Percentiles rank a stretch among this genome's conserved stretches.
Conservation (phyloP, 2,113 vertebrate genomes). For the Leptobrachium ailaonicum region DNA sequence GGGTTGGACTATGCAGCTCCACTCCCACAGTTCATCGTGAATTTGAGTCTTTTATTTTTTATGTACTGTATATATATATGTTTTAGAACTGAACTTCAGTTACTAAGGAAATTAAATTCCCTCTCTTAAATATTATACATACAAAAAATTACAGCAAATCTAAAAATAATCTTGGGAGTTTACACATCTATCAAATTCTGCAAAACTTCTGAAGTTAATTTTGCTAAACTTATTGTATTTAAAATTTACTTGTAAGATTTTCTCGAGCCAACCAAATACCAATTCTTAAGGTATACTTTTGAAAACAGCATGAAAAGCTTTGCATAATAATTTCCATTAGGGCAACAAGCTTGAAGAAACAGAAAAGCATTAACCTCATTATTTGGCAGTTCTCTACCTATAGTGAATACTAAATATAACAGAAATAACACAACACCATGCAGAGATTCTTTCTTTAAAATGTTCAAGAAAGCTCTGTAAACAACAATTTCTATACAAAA, state of each 20-base stretch:
- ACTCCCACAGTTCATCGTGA: too few relatives aligned
- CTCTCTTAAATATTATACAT: too few relatives aligned
- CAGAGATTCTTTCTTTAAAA: slow-evolving; percentile 46
- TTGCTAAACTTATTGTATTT: slow-evolving; percentile 17
- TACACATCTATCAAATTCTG: neutral
- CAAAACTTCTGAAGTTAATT: neutral
- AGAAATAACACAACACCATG: slow-evolving; percentile 53
- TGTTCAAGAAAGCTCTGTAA: slow-evolving; percentile 39
- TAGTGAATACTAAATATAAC: slow-evolving; percentile 50
- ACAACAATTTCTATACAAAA: slow-evolving; percentile 26
- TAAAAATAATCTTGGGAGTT: too few relatives aligned
- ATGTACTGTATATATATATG: too few relatives aligned
- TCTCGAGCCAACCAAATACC: slow-evolving; percentile 34
- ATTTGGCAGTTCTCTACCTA: slow-evolving; percentile 37
- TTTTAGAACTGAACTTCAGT: too few relatives aligned
- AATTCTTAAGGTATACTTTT: slow-evolving; percentile 28
- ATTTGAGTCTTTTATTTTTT: too few relatives aligned
- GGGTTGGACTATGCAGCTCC: too few relatives aligned
- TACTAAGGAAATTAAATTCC: too few relatives aligned
- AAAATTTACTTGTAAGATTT: slow-evolving; percentile 22
- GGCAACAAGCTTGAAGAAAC: slow-evolving; percentile 42
- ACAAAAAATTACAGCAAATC: too few relatives aligned
- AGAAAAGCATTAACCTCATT: slow-evolving; percentile 44
- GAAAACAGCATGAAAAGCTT: slow-evolving; percentile 31
- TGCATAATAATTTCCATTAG: slow-evolving; percentile 45